These are phyloP conservation scores for Marcusenius ussheri DNA, from an alignment of 2,113 vertebrate genomes.

Conservation along the genomic window DNA sequence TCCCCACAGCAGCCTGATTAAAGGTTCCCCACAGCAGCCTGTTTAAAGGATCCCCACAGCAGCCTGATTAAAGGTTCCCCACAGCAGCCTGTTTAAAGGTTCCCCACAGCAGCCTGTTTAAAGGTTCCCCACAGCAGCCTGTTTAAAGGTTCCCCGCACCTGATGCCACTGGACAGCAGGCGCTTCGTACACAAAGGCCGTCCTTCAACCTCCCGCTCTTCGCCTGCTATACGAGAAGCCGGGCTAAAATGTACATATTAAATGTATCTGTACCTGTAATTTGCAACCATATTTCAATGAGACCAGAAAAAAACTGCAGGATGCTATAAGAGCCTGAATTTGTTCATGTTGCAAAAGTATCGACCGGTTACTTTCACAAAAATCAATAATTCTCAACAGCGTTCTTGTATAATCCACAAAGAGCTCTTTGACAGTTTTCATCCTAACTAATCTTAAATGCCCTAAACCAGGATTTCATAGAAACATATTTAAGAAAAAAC, in stretches of 20 bases:
- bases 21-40: background rate
- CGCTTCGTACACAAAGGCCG: background rate
- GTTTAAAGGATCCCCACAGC: background rate
- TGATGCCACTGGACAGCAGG: background rate
- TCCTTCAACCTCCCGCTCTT: background rate
- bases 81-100: background rate
- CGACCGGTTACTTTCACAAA: background rate
- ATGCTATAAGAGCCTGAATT: background rate
- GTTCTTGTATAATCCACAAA: background rate
- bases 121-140: background rate
- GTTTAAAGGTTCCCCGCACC: background rate
- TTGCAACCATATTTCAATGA: background rate
- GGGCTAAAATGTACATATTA: background rate
- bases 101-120: background rate
- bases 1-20: background rate
- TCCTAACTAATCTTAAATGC: constrained; percentile 4
- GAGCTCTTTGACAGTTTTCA: background rate
- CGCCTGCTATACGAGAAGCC: background rate
- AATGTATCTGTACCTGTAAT: background rate
- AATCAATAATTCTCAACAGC: background rate
- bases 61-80: background rate
- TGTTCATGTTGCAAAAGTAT: background rate
- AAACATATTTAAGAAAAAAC: background rate
- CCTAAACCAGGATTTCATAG: background rate
- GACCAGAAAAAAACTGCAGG: background rate